Base-by-base conservation (phyloP, 2,888 invertebrate species). In the Spodoptera picta region DNA sequence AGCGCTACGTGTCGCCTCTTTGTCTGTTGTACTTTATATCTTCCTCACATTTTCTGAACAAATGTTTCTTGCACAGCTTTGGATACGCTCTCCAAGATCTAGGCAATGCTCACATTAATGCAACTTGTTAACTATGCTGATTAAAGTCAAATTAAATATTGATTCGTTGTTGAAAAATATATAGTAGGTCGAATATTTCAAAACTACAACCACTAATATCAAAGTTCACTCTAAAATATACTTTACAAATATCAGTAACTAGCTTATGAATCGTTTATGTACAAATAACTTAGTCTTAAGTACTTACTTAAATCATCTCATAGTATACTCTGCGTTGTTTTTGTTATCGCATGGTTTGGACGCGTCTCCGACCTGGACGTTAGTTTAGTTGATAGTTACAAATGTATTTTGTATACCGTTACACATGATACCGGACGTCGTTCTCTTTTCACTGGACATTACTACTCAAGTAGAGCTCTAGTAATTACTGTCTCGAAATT, bases 361-460 rank as follows among this genome's bases (percentile, higher is more conserved):
- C 65, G 54, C 58, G 73, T 64, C 50, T 78, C 54, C 57, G 59
- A 47, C 62, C 58, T 69, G 55, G 48, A 67, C 60, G 59, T 58
- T 76, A 70, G 36, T 62, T 60, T 73, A 73, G 69, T 65, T 65
- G n/a, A 62, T 76, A 62, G 27, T 79, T 52, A 60, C 59, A 68
- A 68, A 71, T 66, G 71, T 79, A 68, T 72, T 74, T 71, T 73
- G 64, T 67, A 77, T 61, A 68, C 69, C 65, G 72, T 69, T 70
- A 42, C 65, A 65, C 27, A 73, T 65, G 57, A 69, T 57, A 54
- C 75, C 77, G 70, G 81, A 81, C 73, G 70, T 77, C 81, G 82
- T 84, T 82, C 59, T 83, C 82, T 82, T 45, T 83, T 83, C 82
- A 83, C 82, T 84, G 81, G 76, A 81, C 66, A 49, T 54, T 55